Percentiles rank a stretch among this genome's conserved stretches.
Evolutionary conservation across 2,888 invertebrate species (phyloP).

Genomic region (Melolontha melolontha): DNA sequence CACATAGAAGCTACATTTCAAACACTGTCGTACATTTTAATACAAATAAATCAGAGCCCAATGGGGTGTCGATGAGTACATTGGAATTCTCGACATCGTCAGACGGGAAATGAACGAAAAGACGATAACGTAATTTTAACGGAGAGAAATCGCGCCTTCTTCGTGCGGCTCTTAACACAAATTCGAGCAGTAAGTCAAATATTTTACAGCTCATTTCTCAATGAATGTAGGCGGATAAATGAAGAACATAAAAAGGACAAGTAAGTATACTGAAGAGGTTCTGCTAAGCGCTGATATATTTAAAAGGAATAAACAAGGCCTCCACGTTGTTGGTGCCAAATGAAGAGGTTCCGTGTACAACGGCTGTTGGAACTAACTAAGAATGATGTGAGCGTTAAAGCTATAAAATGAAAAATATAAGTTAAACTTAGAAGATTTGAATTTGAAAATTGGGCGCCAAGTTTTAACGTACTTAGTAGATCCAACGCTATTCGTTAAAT

Average conservation of each 20-base stretch:
- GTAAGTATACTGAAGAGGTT: slow-evolving; percentile 16
- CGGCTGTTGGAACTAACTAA: too few relatives aligned
- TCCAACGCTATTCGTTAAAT: too few relatives aligned
- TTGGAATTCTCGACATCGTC: slow-evolving; percentile 29
- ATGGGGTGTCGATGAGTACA: slow-evolving; percentile 31
- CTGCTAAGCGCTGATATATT: too few relatives aligned
- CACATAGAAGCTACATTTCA: slow-evolving; percentile 31
- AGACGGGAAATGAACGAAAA: slow-evolving; percentile 43
- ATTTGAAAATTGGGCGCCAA: too few relatives aligned
- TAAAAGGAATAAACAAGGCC: too few relatives aligned
- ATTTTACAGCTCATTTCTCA: slow-evolving; percentile 37
- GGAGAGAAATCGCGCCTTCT: neutral
- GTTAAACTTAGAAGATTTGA: too few relatives aligned
- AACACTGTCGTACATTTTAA: slow-evolving; percentile 34
- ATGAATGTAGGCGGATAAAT: slow-evolving; percentile 28
- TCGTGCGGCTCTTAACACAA: slow-evolving; percentile 12
- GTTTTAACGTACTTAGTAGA: too few relatives aligned
- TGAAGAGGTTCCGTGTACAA: too few relatives aligned
- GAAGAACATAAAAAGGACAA: slow-evolving; percentile 18
- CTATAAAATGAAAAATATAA: too few relatives aligned
- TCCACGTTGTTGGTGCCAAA: too few relatives aligned
- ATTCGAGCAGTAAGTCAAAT: slow-evolving; percentile 38
- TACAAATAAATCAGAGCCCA: slow-evolving; percentile 33
- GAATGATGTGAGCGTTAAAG: too few relatives aligned
- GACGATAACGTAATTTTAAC: slow-evolving; percentile 43